A percentile compares a stretch with the other conserved stretches of the same genome.
Evolutionary conservation across 2,113 vertebrate genomes (phyloP).

Genomic region (Lagopus leucura): DNA sequence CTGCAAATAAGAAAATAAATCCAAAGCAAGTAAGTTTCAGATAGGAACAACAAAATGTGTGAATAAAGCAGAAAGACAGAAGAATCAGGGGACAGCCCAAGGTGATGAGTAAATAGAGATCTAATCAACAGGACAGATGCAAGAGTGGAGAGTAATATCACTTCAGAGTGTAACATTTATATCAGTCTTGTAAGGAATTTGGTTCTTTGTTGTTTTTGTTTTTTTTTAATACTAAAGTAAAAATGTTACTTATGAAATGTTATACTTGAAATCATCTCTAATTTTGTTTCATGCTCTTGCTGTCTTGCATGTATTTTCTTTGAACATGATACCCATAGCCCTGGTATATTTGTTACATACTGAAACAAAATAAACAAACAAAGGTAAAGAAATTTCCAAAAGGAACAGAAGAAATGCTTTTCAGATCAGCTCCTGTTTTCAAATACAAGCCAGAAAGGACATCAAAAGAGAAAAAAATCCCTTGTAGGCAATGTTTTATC

Average conservation of each 20-base stretch:
- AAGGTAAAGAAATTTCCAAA: slow-evolving; percentile 56
- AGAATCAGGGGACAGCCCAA: not conserved
- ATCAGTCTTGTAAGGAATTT: not conserved
- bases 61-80: not conserved
- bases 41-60: not conserved
- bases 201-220: not conserved
- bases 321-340: slow-evolving; percentile 47
- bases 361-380: slow-evolving; percentile 54
- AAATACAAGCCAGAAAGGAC: slow-evolving; percentile 49
- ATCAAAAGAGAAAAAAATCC: slow-evolving; percentile 53
- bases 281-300: slow-evolving; percentile 47
- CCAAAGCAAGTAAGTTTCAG: not conserved
- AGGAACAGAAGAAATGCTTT: slow-evolving; percentile 41
- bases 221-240: not conserved
- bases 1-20: not conserved
- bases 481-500: slow-evolving; percentile 55
- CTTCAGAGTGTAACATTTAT: not conserved
- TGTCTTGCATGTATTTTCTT: slow-evolving; percentile 47
- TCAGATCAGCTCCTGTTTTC: slow-evolving; percentile 53
- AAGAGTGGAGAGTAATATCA: not conserved
- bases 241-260: not conserved
- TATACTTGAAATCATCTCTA: slow-evolving; percentile 24
- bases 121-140: not conserved
- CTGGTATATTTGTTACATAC: slow-evolving; percentile 19
- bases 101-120: not conserved